Evolutionary conservation across 2,113 vertebrate species (phyloP), one percentile per base, ranked within the genome.

Genomic region (Hippocampus zosterae): DNA sequence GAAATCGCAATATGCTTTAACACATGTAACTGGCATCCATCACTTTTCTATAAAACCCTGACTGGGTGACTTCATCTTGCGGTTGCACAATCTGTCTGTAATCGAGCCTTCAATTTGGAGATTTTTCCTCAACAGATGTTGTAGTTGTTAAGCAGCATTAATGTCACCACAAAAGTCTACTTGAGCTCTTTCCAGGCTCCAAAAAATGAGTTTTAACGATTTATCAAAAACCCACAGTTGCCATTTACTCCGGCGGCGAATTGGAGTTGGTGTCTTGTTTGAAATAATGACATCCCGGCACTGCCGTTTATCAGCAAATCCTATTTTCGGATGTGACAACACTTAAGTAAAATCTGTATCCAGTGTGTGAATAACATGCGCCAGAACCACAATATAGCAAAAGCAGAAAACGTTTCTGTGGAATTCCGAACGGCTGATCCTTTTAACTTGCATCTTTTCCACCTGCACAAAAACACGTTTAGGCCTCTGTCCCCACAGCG

Each of bases 361-460:
- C 62, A 44, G n/a, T 65, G 41, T 25, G 13, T 18, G 42, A 25
- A 46, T 27, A 46, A 18, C 25, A 23, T 44, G 62, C 21, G 18
- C 19, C n/a, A 42, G 12, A 44, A 44, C 23, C n/a, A 25, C n/a
- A 64, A 64, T 3, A 62, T 12, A 4, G 33, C 33, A 42, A 63
- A 41, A 41, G 40, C 10, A 2, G 41, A 23, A 64, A 64, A n/a
- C 42, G 6, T 33, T 57, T 57, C n/a, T 56, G n/a, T 12, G 53
- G n/a, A 21, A 23, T 12, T 56, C 21, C 11, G 11, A 27, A 29
- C 12, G 11, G 55, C 11, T 40, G 59, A 46, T 8, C 67, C 23
- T 74, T 77, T 73, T 52, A 65, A 78, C 71, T 69, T 78, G 72
- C 78, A 78, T 72, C 67, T 76, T 64, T 69, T 72, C 70, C 68